Base-by-base conservation (phyloP, 1,140 invertebrate genomes). In the Trichogramma pretiosum region DNA sequence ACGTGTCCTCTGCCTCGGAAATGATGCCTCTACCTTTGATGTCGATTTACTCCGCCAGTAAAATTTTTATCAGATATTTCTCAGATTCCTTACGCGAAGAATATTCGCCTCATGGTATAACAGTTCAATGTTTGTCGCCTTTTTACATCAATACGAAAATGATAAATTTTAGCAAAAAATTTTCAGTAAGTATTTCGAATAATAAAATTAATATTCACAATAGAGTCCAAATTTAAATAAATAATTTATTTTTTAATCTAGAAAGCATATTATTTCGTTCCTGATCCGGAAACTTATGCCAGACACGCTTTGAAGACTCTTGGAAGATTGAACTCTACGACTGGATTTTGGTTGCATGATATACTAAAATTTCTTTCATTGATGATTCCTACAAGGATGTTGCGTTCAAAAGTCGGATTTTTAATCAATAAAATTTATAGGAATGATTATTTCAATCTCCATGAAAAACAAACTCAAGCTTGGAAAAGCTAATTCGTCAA, bases 91-190 rank as follows among this genome's bases (percentile, higher is more conserved):
- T 94, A n/a, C 74, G 85, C 36, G 79, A 80, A 41, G 91, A 94
- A 66, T 89, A 92, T 62, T 67, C 76, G 3, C 63, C 75, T 34
- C 70, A 77, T 35, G 86, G 87, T 11, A 79, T 94, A 30, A 80
- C 82, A 2, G 76, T 95, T 13, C 92, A 94, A 63, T 86, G 88
- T 63, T 67, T 95, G 11, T 79, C 83, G 10, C 91, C 91, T 0
- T 77, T 88, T 51, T 94, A 90, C 63, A 80, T 93, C 5, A 81
- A 83, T 14, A 94, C 91, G 0, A 89, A 91, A 67, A 90, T 94
- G 82, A 90, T 89, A 59, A 74, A 78, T 18, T 93, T 84, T 69
- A 87, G 84, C 36, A 71, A 83, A 34, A 72, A 78, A 33, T 73
- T 93, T 5, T 80, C 83, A 65, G 73, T 70, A 60, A 46, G 41